Evolutionary conservation across 2,888 invertebrate species (phyloP), one percentile per base, ranked within the genome.

Genomic region (Philhelius pedissequus): DNA sequence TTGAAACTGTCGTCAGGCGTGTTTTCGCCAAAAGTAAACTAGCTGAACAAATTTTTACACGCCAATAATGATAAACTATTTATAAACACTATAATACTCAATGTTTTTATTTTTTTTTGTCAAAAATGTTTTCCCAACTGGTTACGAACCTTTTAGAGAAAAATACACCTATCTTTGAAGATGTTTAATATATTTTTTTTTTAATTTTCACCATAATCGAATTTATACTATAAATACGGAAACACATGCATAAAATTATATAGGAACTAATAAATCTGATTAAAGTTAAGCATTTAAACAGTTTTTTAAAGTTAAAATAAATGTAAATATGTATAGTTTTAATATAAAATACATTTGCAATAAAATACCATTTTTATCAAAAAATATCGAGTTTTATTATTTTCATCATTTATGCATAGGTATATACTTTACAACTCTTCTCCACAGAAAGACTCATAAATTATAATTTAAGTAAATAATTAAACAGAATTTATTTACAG

Each of bases 311-410:
- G 74, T 71, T 54, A 20, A 73, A 69, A 74, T 70, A 56, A 74
- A 75, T 78, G 78, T 83, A 83, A 74, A 78, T 83, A 83, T 83
- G 83, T 83, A 83, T 75, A 83, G 78, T 52, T 70, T 78, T 70
- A 74, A 70, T 79, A 82, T 79, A 78, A 74, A 77, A 38, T 68
- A 83, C 30, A 73, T 82, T 77, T 48, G 73, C 60, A 83, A 79
- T 78, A 78, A 78, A 83, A 78, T 68, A 74, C 77, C 74, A 83
- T 83, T 79, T 83, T 83, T 78, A 75, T 74, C 74, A 64, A 30
- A 25, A 22, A 30, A 8, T 35, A 35, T 1, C 3, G 20, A 1
- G n/a, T 32, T 56, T 50, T 2, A 40, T 15, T n/a, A 38, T 38
- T 25, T n/a, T n/a, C n/a, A n/a, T n/a, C n/a, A n/a, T n/a, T n/a